Evolutionary conservation across 2,113 vertebrate species (phyloP), one percentile per base, ranked within the genome.

Genomic region (Fregata magnificens): DNA sequence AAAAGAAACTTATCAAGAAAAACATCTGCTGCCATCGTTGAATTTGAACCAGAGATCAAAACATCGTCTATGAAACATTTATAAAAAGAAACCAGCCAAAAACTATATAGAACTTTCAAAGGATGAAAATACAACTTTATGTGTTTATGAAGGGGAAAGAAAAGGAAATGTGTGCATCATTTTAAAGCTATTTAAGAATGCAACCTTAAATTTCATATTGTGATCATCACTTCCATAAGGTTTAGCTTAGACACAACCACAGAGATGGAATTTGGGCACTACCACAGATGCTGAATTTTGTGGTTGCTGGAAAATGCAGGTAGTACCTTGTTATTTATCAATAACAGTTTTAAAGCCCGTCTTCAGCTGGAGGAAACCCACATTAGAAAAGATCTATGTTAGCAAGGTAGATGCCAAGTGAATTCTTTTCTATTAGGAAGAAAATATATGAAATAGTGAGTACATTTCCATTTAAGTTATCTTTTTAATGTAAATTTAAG

Each of bases 41-140:
- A 82, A 95, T 65, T 86, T 86, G 90, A 92, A 95, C 76, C 40
- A 65, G 65, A 96, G 86, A 95, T 92, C 86, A 95, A 94, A 97
- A 95, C 52, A 21, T 56, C 67, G 29, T 36, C 79, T 72, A 71
- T 95, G 69, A 94, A 95, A 92, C 78, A 84, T 94, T 93, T 94
- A 89, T 84, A 70, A 78, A 91, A 91, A 74, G 59, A 96, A 92
- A 67, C 21, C 73, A 78, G 56, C 16, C 32, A 53, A 67, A 74
- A 70, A 83, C 24, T 84, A 63, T 36, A 63, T 5, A 50, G 58
- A 86, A 84, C 25, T 71, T 81, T 52, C 59, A 93, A 80, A 92
- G 31, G 42, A 53, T 59, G n/a, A 66, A 94, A 93, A 90, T 81
- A 40, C 9, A 83, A 40, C 13, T 44, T 59, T 52, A 45, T 45